Base-by-base conservation (phyloP, 2,888 invertebrate species). In the Fragum whitleyi region DNA sequence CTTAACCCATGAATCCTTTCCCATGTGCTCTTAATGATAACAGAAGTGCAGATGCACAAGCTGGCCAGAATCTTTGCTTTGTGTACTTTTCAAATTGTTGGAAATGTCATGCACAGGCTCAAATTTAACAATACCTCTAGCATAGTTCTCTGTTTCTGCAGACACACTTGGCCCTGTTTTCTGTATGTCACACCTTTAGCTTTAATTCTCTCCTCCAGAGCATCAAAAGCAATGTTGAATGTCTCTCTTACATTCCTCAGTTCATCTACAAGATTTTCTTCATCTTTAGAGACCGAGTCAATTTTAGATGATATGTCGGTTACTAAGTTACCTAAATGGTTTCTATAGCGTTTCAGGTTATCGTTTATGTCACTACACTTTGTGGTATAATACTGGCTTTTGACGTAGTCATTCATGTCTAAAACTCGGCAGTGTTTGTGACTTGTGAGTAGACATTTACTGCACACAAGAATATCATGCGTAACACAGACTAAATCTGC, bases 331-430 rank as follows among this genome's bases (percentile, higher is more conserved):
- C 71, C 70, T n/a, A 85, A 55, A 61, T 85, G 85, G 59, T 77
- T 69, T 62, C 79, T 81, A 73, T 81, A 85, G 16, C 81, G 68
- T 57, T 77, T 79, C 3, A 85, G 70, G 36, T 81, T 85, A 32
- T 85, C 85, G 53, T 76, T 81, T 9, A 85, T 79, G 51, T 85
- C 85, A 1, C 77, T 61, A 39, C 72, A 77, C 65, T 85, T 85
- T 2, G 79, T 42, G 19, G 77, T 77, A 67, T 85, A 85, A 61
- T 81, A 85, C 7, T 61, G 71, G 67, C 85, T 85, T 65, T 81
- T 85, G 7, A 85, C 85, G 23, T 85, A 85, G 69, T 85, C 85
- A 42, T 79, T 79, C 85, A 85, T 85, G 68, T 85, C 85, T 19
- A 85, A 73, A 1, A 85, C 85, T 23, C 85, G 61, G 53, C 85